phyloP scores from a whole-genome alignment of 2,888 invertebrate genomes.

The Teleiodes luculella region DNA sequence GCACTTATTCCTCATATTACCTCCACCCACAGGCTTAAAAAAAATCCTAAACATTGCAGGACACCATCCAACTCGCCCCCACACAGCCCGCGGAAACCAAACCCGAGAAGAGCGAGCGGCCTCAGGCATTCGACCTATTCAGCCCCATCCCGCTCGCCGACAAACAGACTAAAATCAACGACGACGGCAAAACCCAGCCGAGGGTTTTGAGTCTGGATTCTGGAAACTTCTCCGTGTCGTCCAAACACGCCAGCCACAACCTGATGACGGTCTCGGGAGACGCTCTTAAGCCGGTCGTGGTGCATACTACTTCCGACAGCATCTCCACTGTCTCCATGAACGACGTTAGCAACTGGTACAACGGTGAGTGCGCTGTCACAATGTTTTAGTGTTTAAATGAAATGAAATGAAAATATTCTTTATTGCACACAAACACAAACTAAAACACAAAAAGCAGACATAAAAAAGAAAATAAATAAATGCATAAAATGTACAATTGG shows the following conservation, averaged over 20 bases:
- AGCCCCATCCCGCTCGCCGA: slow-evolving; percentile 72
- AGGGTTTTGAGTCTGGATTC: slow-evolving; percentile 62
- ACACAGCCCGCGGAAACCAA: slow-evolving; percentile 32
- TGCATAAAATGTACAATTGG: too few species aligned
- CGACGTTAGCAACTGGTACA: slow-evolving; percentile 84
- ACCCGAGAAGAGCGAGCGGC: slow-evolving; percentile 44
- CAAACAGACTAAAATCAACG: slow-evolving; percentile 57
- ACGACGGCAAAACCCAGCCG: slow-evolving; percentile 52
- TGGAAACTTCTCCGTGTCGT: slow-evolving; percentile 64
- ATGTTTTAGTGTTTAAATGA: not conserved
- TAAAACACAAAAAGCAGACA: too few species aligned
- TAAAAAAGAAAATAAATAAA: too few species aligned
- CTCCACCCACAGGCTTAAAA: too few species aligned
- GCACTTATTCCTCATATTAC: too few species aligned
- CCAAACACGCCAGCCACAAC: slow-evolving; percentile 51
- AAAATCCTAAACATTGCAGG: slow-evolving; percentile 39
- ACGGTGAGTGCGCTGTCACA: slow-evolving; percentile 52
- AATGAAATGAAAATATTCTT: too few species aligned
- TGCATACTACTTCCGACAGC: slow-evolving; percentile 60
- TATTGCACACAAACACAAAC: too few species aligned
- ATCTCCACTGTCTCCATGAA: slow-evolving; percentile 76
- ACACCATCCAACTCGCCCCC: slow-evolving; percentile 43
- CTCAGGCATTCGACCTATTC: slow-evolving; percentile 71
- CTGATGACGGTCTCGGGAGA: slow-evolving; percentile 59
- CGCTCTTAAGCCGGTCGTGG: slow-evolving; percentile 53